Evolutionary conservation across 53 echinoderm and acorn worm genomes (phyloP).

Genomic region (Holothuria leucospilota): DNA sequence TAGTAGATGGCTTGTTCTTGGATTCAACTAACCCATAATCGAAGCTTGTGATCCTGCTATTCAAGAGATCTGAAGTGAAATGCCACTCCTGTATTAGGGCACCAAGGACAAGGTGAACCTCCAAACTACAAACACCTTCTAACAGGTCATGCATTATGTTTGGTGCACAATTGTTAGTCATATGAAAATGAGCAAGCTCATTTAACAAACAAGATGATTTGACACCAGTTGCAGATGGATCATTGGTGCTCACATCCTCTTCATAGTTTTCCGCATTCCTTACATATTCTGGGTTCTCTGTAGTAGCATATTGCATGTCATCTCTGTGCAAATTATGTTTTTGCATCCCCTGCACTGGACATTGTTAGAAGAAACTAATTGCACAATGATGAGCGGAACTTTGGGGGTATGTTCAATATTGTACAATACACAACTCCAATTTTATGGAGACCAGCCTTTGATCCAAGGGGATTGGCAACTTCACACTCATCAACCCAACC

Average conservation of each 20-base stretch:
- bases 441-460: slow-evolving; percentile 54
- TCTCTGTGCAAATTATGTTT: slow-evolving; percentile 55
- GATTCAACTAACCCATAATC: slow-evolving; percentile 59
- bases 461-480: slow-evolving; percentile 47
- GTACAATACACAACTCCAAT: slow-evolving; percentile 48
- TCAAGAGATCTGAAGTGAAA: slow-evolving; percentile 51
- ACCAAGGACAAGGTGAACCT: slow-evolving; percentile 58
- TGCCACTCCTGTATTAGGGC: slow-evolving; percentile 49
- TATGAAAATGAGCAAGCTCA: slow-evolving; percentile 52
- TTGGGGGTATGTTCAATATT: slow-evolving; percentile 12
- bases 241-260: background rate
- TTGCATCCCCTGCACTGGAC: slow-evolving; percentile 40
- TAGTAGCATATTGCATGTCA: slow-evolving; percentile 21
- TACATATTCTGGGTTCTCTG: slow-evolving; percentile 4
- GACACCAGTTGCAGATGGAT: slow-evolving; percentile 56
- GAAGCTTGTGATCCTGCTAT: slow-evolving; percentile 64
- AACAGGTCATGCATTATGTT: too few species aligned
- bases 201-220: slow-evolving; percentile 46
- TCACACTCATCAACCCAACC: slow-evolving; percentile 63
- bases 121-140: slow-evolving; percentile 62
- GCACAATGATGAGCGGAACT: slow-evolving; percentile 22
- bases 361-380: slow-evolving; percentile 36
- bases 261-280: slow-evolving; percentile 36
- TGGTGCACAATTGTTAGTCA: slow-evolving; percentile 58
- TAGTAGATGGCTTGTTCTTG: slow-evolving; percentile 51